Evolutionary conservation across 2,888 invertebrate genomes (phyloP).

Genomic region (Lasioglossum pauxillum): DNA sequence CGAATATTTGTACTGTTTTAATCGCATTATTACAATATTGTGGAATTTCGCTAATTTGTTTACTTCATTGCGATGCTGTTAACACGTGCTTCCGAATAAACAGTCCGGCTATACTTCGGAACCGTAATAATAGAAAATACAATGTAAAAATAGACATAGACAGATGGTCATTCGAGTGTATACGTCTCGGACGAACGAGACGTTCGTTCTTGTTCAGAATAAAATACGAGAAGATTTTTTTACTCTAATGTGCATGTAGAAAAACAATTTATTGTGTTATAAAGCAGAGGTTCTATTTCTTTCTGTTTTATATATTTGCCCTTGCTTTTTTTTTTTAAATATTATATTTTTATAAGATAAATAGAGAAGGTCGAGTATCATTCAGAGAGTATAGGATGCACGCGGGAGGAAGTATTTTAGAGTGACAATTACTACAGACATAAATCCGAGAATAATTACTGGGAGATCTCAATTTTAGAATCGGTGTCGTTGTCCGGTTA

Average conservation of each 20-base stretch:
- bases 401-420: not conserved
- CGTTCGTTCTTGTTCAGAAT: not conserved
- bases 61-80: not conserved
- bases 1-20: too few species aligned
- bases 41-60: not conserved
- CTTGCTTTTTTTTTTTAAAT: too few species aligned
- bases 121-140: not conserved
- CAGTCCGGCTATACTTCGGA: not conserved
- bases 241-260: constrained; percentile 17
- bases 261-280: not conserved
- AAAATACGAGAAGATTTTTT: constrained; percentile 14
- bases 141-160: constrained; percentile 16
- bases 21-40: too few species aligned
- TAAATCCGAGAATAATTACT: not conserved
- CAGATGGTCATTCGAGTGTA: not conserved
- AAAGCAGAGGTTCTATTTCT: not conserved
- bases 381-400: not conserved
- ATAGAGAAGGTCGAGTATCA: not conserved
- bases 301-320: not conserved
- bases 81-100: not conserved
- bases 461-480: not conserved
- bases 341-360: not conserved
- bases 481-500: constrained; percentile 12
- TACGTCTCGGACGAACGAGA: not conserved
- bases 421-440: not conserved